These are phyloP conservation scores for Oxyura jamaicensis DNA, from an alignment of 2,113 vertebrate species.

Conservation along the genomic window DNA sequence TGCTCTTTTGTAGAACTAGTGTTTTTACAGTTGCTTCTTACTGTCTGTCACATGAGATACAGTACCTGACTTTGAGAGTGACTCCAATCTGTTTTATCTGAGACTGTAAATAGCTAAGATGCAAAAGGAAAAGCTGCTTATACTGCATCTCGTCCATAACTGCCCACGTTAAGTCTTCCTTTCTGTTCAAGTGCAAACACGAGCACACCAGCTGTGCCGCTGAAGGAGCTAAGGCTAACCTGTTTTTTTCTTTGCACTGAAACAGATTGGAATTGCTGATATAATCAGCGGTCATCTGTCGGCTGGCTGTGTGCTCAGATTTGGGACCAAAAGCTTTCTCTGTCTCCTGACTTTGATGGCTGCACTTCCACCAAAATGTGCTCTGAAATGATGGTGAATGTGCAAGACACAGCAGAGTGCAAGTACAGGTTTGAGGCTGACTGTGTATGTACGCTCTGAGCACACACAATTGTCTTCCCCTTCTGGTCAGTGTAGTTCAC, in stretches of 20 bases:
- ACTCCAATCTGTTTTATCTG: not conserved
- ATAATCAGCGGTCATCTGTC: rapidly evolving
- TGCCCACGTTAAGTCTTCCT: not conserved
- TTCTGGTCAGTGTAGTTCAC: not conserved
- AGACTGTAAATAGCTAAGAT: constrained; percentile 17
- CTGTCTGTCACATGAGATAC: not conserved
- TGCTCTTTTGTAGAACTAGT: not conserved
- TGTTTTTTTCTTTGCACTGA: not conserved
- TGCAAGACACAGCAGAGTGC: not conserved
- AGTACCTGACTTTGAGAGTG: not conserved
- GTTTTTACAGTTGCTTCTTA: not conserved
- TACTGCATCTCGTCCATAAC: not conserved
- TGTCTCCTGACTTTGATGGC: not conserved
- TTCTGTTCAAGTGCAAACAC: not conserved
- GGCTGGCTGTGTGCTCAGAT: not conserved
- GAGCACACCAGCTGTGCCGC: not conserved
- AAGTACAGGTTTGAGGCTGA: not conserved
- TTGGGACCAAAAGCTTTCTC: not conserved
- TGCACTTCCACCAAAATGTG: not conserved
- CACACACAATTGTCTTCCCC: not conserved
- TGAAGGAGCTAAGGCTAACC: not conserved
- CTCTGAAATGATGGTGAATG: not conserved
- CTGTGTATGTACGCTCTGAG: not conserved
- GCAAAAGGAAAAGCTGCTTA: constrained; percentile 38
- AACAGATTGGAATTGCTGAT: not conserved